phyloP scores from a whole-genome alignment of 2,888 invertebrate genomes.

The Miltochrista miniata region DNA sequence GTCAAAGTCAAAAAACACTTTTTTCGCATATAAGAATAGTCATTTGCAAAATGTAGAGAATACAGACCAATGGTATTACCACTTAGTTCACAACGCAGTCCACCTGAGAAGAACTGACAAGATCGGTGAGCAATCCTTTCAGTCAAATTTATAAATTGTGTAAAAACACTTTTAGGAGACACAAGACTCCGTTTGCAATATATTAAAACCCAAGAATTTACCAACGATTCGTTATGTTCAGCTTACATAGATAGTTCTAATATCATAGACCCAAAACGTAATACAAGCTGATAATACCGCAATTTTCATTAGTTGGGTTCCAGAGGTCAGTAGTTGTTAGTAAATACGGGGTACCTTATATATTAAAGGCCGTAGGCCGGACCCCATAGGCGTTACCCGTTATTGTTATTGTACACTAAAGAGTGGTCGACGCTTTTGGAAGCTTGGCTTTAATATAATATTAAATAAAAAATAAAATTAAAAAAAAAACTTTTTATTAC shows the following conservation, averaged over 20 bases:
- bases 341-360: constrained; percentile 6
- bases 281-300: constrained; percentile 1
- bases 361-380: not conserved
- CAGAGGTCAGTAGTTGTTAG: constrained; percentile 9
- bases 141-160: too few species aligned
- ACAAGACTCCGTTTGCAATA: too few species aligned
- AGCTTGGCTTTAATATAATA: not conserved
- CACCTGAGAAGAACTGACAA: too few species aligned
- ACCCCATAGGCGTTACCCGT: constrained; percentile 8
- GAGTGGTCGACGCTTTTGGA: not conserved
- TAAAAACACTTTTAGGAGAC: too few species aligned
- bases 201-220: too few species aligned
- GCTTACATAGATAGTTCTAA: not conserved
- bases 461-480: not conserved
- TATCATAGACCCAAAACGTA: not conserved
- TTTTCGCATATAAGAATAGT: too few species aligned
- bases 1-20: too few species aligned
- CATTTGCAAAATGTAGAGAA: too few species aligned
- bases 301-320: constrained; percentile 6
- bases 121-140: too few species aligned
- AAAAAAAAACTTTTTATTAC: not conserved
- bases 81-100: too few species aligned
- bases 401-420: constrained; percentile 8
- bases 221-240: not conserved
- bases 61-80: too few species aligned